A percentile compares a stretch with the other conserved stretches of the same genome.
Evolutionary conservation across 2,888 invertebrate species (phyloP).

Genomic region (Platerodrilus igneus): DNA sequence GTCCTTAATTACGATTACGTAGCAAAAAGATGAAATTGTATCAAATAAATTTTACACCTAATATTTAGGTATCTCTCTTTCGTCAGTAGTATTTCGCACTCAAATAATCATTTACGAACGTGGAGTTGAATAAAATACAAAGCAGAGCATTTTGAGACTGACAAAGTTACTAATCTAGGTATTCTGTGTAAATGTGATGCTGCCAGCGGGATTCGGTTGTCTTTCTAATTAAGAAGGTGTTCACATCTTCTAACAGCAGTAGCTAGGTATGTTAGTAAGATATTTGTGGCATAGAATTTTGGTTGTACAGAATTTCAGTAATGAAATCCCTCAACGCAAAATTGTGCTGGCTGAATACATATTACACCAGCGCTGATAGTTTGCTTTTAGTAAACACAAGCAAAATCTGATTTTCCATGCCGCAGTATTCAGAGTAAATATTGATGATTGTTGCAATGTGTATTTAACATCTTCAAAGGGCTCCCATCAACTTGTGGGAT

Average conservation of each 20-base stretch:
- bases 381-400: conserved; percentile 28
- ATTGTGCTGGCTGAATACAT: background rate
- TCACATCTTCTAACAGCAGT: conserved; percentile 17
- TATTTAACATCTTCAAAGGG: conserved; percentile 31
- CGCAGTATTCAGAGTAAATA: conserved; percentile 29
- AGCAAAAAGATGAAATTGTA: too few relatives aligned
- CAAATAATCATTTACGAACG: conserved; percentile 1
- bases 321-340: background rate
- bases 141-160: conserved; percentile 11
- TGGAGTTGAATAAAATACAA: conserved; percentile 9
- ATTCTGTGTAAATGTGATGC: conserved; percentile 20
- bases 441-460: conserved; percentile 33
- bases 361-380: conserved; percentile 19
- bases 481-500: too few relatives aligned
- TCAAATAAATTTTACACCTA: too few relatives aligned
- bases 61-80: too few relatives aligned
- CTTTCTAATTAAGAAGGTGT: conserved; percentile 26
- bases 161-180: conserved; percentile 24
- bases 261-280: conserved; percentile 18
- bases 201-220: conserved; percentile 22
- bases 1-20: too few relatives aligned
- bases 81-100: too few relatives aligned
- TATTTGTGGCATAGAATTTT: background rate
- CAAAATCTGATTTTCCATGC: conserved; percentile 26
- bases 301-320: background rate